Conservation (phyloP, 2,797 vertebrate species). For the Triplophysa bombifrons region DNA sequence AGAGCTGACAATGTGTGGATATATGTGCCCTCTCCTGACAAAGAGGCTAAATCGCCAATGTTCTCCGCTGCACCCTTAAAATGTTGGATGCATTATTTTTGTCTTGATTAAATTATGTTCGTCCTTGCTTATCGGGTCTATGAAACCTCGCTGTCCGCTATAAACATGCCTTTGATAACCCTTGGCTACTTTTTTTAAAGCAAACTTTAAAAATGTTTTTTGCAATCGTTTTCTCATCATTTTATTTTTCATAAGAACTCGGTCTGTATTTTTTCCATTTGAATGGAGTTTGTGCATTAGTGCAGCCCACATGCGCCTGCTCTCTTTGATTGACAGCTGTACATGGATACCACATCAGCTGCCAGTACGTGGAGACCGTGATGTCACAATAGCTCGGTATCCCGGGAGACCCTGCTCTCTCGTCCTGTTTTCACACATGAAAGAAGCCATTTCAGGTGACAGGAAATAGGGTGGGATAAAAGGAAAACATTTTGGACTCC, state of each 20-base stretch:
- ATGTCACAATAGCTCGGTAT: conserved; percentile 74
- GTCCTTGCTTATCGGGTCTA: conserved; percentile 37
- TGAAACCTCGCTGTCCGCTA: conserved; percentile 38
- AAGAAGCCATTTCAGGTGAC: conserved; percentile 84
- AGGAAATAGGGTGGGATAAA: conserved; percentile 77
- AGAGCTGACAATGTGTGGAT: conserved; percentile 48
- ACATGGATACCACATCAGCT: conserved; percentile 72
- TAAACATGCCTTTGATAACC: conserved; percentile 18
- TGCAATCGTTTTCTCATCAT: neutral
- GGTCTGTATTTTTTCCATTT: conserved; percentile 22
- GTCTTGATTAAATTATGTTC: conserved; percentile 43
- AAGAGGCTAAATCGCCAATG: conserved; percentile 40
- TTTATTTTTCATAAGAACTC: conserved; percentile 7
- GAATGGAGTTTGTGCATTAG: conserved; percentile 35
- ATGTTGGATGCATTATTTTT: conserved; percentile 43
- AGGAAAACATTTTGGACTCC: conserved; percentile 77
- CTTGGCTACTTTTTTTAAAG: conserved; percentile 21
- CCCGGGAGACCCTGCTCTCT: conserved; percentile 70
- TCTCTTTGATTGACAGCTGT: conserved; percentile 78
- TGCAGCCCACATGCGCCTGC: conserved; percentile 65
- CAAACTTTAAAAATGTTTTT: neutral
- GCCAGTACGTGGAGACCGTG: conserved; percentile 78
- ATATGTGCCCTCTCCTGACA: conserved; percentile 51
- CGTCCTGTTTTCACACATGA: conserved; percentile 79
- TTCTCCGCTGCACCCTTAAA: conserved; percentile 23